These are phyloP conservation scores for Lepidurus couesii DNA, from an alignment of 1,140 invertebrate species.

Conservation along the genomic window DNA sequence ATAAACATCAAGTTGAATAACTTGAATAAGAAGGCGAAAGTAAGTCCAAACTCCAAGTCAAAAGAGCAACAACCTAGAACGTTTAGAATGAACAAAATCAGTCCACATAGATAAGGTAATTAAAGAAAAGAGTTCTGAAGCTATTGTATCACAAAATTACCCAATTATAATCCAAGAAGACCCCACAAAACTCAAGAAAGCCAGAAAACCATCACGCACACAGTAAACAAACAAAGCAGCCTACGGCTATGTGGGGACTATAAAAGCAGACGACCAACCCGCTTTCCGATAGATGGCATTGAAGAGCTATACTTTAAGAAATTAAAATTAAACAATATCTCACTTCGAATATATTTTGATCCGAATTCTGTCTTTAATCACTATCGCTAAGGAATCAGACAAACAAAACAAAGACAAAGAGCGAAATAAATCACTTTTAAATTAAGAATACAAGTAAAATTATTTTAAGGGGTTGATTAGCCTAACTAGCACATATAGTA, in stretches of 20 bases:
- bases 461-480: background rate
- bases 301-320: background rate
- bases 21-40: too few relatives aligned
- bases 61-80: too few relatives aligned
- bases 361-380: too few relatives aligned
- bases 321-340: background rate
- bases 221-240: slow-evolving; percentile 22
- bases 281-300: background rate
- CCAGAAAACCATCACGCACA: background rate
- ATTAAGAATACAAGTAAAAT: background rate
- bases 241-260: background rate
- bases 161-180: background rate
- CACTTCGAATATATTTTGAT: background rate
- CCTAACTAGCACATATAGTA: background rate
- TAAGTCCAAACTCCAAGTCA: too few relatives aligned
- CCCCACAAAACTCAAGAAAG: slow-evolving; percentile 2
- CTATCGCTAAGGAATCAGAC: background rate
- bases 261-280: background rate
- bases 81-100: background rate
- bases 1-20: too few relatives aligned
- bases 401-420: too few relatives aligned
- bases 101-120: background rate
- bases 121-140: background rate
- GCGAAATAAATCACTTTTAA: background rate
- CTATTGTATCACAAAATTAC: background rate